Percentiles rank a stretch among this genome's conserved stretches.
Conservation (phyloP, 2,797 vertebrate species). For the Cebuella pygmaea region DNA sequence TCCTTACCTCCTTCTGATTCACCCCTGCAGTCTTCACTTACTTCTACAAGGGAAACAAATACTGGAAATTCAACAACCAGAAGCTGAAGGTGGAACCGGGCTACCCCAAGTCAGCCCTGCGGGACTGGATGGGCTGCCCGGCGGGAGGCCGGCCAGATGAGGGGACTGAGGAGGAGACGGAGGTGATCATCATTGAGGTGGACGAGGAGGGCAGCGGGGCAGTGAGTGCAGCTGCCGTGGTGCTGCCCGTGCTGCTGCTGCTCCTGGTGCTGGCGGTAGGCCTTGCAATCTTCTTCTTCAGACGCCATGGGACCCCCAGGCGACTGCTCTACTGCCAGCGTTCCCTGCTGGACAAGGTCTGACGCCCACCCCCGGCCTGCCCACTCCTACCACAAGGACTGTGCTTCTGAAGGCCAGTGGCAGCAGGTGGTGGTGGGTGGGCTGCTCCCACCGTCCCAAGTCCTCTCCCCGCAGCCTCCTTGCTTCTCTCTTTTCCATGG, state of each 20-base stretch:
- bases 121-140: slow-evolving; percentile 93
- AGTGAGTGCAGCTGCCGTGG: slow-evolving; percentile 86
- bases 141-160: slow-evolving; percentile 85
- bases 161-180: slow-evolving; percentile 84
- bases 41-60: slow-evolving; percentile 96
- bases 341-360: slow-evolving; percentile 86
- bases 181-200: slow-evolving; percentile 91
- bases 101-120: slow-evolving; percentile 92
- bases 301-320: slow-evolving; percentile 92
- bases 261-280: slow-evolving; percentile 89
- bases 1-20: neutral
- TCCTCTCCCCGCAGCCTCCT: slow-evolving; percentile 18
- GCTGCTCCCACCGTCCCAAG: slow-evolving; percentile 33
- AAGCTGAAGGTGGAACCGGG: slow-evolving; percentile 93
- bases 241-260: slow-evolving; percentile 90
- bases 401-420: slow-evolving; percentile 65
- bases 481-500: neutral
- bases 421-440: slow-evolving; percentile 75
- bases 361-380: slow-evolving; percentile 75
- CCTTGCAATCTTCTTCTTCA: slow-evolving; percentile 92
- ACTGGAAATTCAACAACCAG: slow-evolving; percentile 97
- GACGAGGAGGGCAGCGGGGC: slow-evolving; percentile 84
- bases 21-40: slow-evolving; percentile 90
- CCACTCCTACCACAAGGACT: slow-evolving; percentile 68
- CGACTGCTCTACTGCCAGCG: slow-evolving; percentile 93